Conservation (phyloP, 2,113 vertebrate species). For the Zapus hudsonius region DNA sequence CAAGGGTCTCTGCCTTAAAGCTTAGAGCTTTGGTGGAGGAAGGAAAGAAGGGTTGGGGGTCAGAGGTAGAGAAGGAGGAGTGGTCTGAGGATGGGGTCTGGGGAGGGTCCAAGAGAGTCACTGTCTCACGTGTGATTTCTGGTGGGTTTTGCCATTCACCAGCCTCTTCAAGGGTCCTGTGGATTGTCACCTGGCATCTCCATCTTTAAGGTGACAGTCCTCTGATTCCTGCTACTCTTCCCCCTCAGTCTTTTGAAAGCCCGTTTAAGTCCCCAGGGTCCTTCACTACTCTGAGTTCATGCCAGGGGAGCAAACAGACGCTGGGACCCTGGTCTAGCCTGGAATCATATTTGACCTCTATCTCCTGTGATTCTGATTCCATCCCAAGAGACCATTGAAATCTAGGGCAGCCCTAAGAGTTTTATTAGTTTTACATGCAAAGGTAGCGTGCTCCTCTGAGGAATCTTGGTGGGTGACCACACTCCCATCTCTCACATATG, state of each 20-base stretch:
- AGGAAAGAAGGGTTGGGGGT: too few relatives aligned
- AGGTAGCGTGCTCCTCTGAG: neutral
- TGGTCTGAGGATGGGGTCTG: too few relatives aligned
- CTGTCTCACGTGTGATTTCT: neutral
- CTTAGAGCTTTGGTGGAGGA: too few relatives aligned
- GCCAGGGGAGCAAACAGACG: neutral
- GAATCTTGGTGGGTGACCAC: neutral
- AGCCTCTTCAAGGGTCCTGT: neutral
- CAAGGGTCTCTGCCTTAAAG: too few relatives aligned
- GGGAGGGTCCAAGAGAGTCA: neutral
- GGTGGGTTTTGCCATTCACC: neutral
- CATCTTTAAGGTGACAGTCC: neutral
- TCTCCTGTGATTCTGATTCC: neutral
- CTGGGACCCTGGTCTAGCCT: neutral
- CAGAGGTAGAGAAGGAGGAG: too few relatives aligned
- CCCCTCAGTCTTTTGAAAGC: neutral
- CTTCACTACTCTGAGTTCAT: neutral
- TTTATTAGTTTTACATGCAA: neutral
- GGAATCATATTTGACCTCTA: neutral
- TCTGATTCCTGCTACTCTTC: neutral
- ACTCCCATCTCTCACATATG: neutral
- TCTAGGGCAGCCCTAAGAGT: neutral
- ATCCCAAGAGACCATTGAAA: neutral
- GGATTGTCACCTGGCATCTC: neutral
- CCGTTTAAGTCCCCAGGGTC: neutral